Evolutionary conservation across 2,113 vertebrate species (phyloP).

Genomic region (Otocyon megalotis): DNA sequence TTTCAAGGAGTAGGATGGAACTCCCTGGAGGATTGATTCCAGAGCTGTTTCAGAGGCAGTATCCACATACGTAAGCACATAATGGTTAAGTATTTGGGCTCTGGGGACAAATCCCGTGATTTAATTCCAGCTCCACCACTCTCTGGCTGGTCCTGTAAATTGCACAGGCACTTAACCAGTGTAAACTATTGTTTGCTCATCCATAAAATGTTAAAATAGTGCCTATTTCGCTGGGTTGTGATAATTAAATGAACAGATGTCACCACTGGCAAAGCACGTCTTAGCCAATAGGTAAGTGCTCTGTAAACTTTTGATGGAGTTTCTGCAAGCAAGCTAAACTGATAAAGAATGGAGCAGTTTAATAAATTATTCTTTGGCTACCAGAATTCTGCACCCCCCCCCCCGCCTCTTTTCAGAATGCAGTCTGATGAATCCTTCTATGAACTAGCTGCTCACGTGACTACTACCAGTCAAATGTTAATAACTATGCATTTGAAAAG

Average conservation of each 20-base stretch:
- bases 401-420: background rate
- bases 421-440: background rate
- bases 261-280: background rate
- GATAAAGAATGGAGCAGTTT: background rate
- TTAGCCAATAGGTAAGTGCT: background rate
- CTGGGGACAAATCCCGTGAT: background rate
- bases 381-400: background rate
- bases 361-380: background rate
- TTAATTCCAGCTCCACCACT: background rate
- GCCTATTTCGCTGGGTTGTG: background rate
- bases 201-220: background rate
- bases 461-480: background rate
- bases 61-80: background rate
- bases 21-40: background rate
- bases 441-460: background rate
- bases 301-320: background rate
- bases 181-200: background rate
- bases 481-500: conserved; percentile 9
- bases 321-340: background rate
- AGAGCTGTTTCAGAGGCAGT: conserved; percentile 29
- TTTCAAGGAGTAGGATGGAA: background rate
- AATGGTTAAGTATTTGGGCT: background rate
- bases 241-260: conserved; percentile 9
- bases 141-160: background rate
- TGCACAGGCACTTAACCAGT: background rate